Base-by-base conservation (phyloP, 1,140 invertebrate genomes). In the Papilio polytes region DNA sequence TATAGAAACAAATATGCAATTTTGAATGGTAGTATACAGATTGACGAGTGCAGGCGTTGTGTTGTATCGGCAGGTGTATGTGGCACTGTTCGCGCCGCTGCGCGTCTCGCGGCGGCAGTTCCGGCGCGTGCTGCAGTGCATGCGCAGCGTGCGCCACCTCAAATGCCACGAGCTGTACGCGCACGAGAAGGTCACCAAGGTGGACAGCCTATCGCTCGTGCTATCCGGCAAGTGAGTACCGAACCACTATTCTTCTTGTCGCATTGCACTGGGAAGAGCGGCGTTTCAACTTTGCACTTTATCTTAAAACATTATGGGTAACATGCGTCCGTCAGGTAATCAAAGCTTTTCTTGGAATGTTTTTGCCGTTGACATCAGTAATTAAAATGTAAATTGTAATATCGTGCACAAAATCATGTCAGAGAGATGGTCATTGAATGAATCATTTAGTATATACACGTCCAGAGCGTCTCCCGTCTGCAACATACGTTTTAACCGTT, bases 91-190 rank as follows among this genome's bases (percentile, higher is more conserved):
- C 95, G 96, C 97, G 90, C 98, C 98, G 18, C 95, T 98, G 72
- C 96, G 97, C 85, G 97, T 98, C 80, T 97, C 97, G 15, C 94
- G 98, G 56, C 96, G 97, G 84, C 97, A 98, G 92, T 99, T 98
- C 92, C 96, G 97, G 83, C 97, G 97, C 90, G 96, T 98, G 83
- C 94, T 98, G 78, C 96, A 96, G 89, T 98, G 97, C 90, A 98
- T 98, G 97, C 96, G 97, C 93, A 96, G 97, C 83, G 97, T 98
- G 87, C 95, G 96, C 20, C 96, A 97, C 79, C 96, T 98, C 26
- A 98, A 98, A 90, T 97, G 97, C 92, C 97, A 98, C 93, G 98
- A 98, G 92, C 96, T 98, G 82, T 98, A 98, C 95, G 98, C 98
- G 70, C 97, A 98, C 91, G 98, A 99, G 95, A 98, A 98, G 95